Conservation (phyloP, 2,797 vertebrate species). For the Hybognathus amarus region DNA sequence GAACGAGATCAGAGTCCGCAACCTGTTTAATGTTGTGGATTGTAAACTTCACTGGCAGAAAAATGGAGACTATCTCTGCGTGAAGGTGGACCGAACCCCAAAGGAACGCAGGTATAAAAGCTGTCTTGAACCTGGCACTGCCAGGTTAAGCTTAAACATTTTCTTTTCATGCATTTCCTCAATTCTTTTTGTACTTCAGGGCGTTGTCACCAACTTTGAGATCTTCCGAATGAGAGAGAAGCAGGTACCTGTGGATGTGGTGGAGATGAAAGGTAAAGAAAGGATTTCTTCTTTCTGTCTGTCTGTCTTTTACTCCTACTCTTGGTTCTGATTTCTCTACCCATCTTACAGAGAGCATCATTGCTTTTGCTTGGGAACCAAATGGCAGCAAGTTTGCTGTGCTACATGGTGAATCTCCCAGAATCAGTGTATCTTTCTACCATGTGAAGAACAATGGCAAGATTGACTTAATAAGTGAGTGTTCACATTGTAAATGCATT, state of each 20-base stretch:
- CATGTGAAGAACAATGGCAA: conserved; percentile 98
- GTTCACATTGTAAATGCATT: not conserved
- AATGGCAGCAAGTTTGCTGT: conserved; percentile 98
- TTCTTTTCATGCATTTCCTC: not conserved
- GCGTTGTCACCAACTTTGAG: conserved; percentile 99
- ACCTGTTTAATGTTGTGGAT: conserved; percentile 97
- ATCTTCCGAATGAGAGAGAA: conserved; percentile 99
- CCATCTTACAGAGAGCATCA: conserved; percentile 86
- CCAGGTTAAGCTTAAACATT: not conserved
- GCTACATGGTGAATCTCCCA: conserved; percentile 92
- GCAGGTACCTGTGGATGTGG: conserved; percentile 97
- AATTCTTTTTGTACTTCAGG: conserved; percentile 73
- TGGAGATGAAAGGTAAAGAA: conserved; percentile 95
- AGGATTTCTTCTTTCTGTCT: not conserved
- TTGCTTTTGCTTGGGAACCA: conserved; percentile 98
- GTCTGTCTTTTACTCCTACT: not conserved
- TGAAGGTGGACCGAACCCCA: conserved; percentile 96
- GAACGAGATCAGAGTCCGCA: conserved; percentile 96
- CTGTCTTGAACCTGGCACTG: not conserved
- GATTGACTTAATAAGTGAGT: conserved; percentile 96
- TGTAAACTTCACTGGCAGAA: conserved; percentile 99
- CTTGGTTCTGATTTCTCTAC: not conserved
- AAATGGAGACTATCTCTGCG: conserved; percentile 95
- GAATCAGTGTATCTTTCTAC: conserved; percentile 95
- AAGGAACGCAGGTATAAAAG: conserved; percentile 88